Evolutionary conservation across 2,113 vertebrate species (phyloP).

Genomic region (Ctenodactylus gundi): DNA sequence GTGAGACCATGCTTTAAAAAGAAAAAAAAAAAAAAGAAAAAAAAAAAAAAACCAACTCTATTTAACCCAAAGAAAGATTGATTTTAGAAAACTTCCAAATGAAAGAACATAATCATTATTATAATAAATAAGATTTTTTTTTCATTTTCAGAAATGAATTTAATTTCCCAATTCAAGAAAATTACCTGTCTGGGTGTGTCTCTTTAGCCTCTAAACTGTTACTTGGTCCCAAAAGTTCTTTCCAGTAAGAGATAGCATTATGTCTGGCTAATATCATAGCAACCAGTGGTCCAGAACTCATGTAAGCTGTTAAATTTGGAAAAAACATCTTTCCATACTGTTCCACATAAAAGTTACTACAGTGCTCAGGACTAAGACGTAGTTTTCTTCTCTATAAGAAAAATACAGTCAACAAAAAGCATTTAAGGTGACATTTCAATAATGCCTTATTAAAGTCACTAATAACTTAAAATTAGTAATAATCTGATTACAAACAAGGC

Average conservation of each 20-base stretch:
- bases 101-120: background rate
- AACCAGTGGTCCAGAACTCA: conserved; percentile 95
- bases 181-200: conserved; percentile 91
- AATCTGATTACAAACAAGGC: conserved; percentile 1
- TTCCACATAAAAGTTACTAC: conserved; percentile 95
- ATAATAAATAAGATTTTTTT: background rate
- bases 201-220: conserved; percentile 88
- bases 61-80: background rate
- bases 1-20: too few species aligned
- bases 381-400: conserved; percentile 90
- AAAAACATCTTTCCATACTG: conserved; percentile 94
- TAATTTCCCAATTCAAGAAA: background rate
- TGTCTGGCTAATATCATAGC: conserved; percentile 89
- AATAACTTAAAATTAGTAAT: conserved; percentile 54
- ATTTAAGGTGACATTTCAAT: conserved; percentile 53
- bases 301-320: conserved; percentile 93
- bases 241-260: conserved; percentile 91
- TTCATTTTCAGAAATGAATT: conserved; percentile 21
- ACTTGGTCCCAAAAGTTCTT: conserved; percentile 91
- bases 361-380: conserved; percentile 94
- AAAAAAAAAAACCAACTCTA: background rate
- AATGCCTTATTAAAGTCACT: conserved; percentile 19
- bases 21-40: too few species aligned
- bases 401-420: conserved; percentile 61
- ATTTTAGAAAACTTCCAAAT: conserved; percentile 21